Evolutionary conservation across 2,113 vertebrate genomes (phyloP), one percentile per base, ranked within the genome.

Genomic region (Antechinus flavipes): DNA sequence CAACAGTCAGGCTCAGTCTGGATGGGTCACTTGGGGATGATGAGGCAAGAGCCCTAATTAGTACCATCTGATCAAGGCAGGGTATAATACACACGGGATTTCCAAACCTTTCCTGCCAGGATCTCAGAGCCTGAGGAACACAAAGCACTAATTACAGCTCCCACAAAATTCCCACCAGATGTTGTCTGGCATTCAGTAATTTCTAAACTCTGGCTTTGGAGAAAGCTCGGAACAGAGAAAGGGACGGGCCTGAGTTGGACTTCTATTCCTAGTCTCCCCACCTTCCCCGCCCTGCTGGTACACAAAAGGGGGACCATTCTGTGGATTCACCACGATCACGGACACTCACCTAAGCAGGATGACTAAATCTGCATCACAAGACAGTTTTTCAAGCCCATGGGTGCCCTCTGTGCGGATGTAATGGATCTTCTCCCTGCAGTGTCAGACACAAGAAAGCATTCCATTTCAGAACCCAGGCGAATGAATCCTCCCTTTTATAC

Each of bases 351-450:
- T 99, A 53, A 99, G 98, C 94, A 99, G 98, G 98, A 99, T 99
- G 97, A 99, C 99, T 92, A 99, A 99, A 98, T 99, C 99, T 92
- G 99, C 99, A 93, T 99, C 99, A 98, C 99, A 99, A 0, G 99
- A 99, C 97, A 99, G 97, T 97, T 99, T 99, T 98, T 99, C 99
- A 97, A 99, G 99, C 7, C 99, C 99, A 54, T 99, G 99, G 92
- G 99, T 99, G 30, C 99, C 99, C 98, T 99, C 99, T 42, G 99
- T 99, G 91, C 99, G 99, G 97, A 99, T 99, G 97, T 99, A 99
- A 98, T 99, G 99, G 97, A 99, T 99, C 98, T 99, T 99, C 99
- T 99, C 99, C 99, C 99, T 99, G 97, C 97, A 30, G 92, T 25
- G 94, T 49, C 26, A 93, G 89, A 25, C 25, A 50, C 91, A 94